phyloP scores from a whole-genome alignment of 2,113 vertebrate genomes.

The Acanthisitta chloris region DNA sequence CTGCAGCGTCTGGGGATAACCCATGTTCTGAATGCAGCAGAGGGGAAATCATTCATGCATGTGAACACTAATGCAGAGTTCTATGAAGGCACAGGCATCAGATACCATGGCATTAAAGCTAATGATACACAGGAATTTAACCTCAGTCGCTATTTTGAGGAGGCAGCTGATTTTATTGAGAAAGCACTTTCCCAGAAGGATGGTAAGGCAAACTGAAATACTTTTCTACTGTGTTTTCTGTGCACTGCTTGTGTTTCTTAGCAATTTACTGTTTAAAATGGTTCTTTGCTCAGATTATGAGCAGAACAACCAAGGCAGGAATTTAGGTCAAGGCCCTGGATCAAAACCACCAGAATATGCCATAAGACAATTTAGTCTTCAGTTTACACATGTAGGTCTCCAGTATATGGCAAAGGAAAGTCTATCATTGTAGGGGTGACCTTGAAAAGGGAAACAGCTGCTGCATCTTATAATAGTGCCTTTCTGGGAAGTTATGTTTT shows the following conservation, averaged over 20 bases:
- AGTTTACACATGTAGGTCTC: neutral
- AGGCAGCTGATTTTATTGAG: constrained; percentile 93
- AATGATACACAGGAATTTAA: constrained; percentile 92
- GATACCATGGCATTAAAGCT: constrained; percentile 92
- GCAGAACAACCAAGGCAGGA: neutral
- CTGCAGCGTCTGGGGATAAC: constrained; percentile 92
- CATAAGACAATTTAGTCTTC: neutral
- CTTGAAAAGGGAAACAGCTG: neutral
- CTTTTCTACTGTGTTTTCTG: neutral
- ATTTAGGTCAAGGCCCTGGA: neutral
- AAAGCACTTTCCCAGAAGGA: constrained; percentile 90
- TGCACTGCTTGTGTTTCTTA: neutral
- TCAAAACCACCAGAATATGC: neutral
- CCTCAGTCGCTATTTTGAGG: constrained; percentile 95
- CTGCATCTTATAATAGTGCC: neutral
- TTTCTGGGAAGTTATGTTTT: neutral
- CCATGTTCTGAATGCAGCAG: constrained; percentile 92
- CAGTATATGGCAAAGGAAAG: neutral
- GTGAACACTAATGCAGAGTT: constrained; percentile 95
- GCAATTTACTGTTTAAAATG: neutral
- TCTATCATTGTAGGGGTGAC: neutral
- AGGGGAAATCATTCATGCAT: constrained; percentile 98
- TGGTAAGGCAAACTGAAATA: constrained; percentile 75
- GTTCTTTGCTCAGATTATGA: neutral
- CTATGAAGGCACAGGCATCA: constrained; percentile 91